These are phyloP conservation scores for Cheilosia pagana DNA, from an alignment of 2,888 invertebrate species.

Conservation along the genomic window DNA sequence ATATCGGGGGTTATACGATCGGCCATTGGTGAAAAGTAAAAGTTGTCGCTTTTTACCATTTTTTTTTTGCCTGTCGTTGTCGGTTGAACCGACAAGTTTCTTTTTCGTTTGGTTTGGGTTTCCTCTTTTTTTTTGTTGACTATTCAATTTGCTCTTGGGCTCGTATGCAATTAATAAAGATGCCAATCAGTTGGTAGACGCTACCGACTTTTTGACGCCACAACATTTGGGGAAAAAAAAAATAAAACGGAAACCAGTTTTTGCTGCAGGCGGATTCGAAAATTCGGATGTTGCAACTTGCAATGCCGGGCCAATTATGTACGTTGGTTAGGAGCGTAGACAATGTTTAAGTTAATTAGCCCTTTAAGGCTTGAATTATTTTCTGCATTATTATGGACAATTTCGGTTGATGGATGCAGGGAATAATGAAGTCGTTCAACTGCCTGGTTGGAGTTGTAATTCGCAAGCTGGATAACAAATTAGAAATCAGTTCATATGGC, in stretches of 20 bases:
- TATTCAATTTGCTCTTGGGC: slow-evolving; percentile 49
- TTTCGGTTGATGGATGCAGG: neutral
- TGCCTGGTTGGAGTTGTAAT: neutral
- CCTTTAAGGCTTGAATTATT: slow-evolving; percentile 1
- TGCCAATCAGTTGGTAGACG: slow-evolving; percentile 55
- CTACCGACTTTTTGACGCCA: slow-evolving; percentile 61
- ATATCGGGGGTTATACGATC: slow-evolving; percentile 41
- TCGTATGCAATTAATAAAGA: slow-evolving; percentile 62
- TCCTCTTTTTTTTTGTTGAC: slow-evolving; percentile 13
- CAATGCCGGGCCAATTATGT: slow-evolving; percentile 3
- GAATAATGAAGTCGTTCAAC: neutral
- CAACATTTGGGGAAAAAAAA: neutral
- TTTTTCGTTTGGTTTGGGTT: slow-evolving; percentile 28
- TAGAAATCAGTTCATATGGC: too few relatives aligned
- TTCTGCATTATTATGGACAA: neutral
- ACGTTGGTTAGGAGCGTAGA: neutral
- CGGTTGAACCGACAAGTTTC: slow-evolving; percentile 32
- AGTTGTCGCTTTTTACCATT: slow-evolving; percentile 46
- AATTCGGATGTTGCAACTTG: slow-evolving; percentile 19
- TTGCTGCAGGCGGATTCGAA: slow-evolving; percentile 30
- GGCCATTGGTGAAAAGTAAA: slow-evolving; percentile 63
- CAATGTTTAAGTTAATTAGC: slow-evolving; percentile 11
- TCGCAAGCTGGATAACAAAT: too few relatives aligned
- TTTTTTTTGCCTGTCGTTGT: neutral
- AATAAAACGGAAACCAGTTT: slow-evolving; percentile 52